A percentile compares a stretch with the other conserved stretches of the same genome.
Conservation (phyloP, 2,888 invertebrate species). For the Cephus sareptanus region DNA sequence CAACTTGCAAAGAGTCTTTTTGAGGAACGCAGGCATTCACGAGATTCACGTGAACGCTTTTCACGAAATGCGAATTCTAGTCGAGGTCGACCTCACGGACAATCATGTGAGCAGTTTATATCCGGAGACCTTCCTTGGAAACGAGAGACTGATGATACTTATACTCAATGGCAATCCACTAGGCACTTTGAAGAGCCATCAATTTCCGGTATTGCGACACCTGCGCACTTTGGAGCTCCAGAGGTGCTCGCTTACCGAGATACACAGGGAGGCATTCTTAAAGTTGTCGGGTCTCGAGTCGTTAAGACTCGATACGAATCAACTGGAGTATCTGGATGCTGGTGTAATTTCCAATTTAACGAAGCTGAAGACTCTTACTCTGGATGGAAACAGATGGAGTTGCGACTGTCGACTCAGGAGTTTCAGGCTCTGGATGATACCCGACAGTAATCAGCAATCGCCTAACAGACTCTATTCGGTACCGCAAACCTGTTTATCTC, state of each 20-base stretch:
- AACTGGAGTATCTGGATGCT: constrained; percentile 77
- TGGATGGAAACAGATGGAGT: constrained; percentile 90
- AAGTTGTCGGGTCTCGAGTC: constrained; percentile 80
- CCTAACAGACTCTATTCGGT: constrained; percentile 82
- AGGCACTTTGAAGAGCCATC: constrained; percentile 76
- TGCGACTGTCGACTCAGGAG: constrained; percentile 89
- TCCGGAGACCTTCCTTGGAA: constrained; percentile 84
- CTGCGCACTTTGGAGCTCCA: constrained; percentile 84
- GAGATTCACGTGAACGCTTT: constrained; percentile 88
- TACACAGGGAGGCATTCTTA: constrained; percentile 82
- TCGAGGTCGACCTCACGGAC: constrained; percentile 88
- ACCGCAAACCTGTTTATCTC: constrained; percentile 79
- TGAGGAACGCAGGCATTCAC: constrained; percentile 80
- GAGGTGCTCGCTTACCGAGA: constrained; percentile 79
- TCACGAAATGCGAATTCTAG: constrained; percentile 83
- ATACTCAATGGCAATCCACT: constrained; percentile 87
- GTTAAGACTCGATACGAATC: constrained; percentile 84
- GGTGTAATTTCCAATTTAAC: constrained; percentile 78
- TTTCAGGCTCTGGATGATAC: constrained; percentile 85
- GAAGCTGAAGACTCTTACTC: constrained; percentile 81
- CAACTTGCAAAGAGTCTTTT: constrained; percentile 85
- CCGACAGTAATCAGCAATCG: constrained; percentile 29
- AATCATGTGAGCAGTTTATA: constrained; percentile 82
- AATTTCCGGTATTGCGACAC: constrained; percentile 86
- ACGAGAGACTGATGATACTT: constrained; percentile 82